These are phyloP conservation scores for Lordiphosa stackelbergi DNA, from an alignment of 1,140 invertebrate genomes.

Conservation along the genomic window DNA sequence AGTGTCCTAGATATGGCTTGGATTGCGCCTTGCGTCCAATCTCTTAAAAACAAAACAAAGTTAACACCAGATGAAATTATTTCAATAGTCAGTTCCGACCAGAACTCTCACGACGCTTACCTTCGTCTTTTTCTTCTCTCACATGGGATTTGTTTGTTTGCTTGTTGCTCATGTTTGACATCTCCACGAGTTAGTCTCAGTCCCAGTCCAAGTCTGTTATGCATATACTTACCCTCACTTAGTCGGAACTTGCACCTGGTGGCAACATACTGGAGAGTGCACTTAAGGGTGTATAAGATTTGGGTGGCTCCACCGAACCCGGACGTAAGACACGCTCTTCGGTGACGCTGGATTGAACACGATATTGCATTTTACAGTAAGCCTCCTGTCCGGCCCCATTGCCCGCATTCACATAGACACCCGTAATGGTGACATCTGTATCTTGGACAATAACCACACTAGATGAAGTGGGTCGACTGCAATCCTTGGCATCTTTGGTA, in stretches of 20 bases:
- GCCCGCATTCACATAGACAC: conserved; percentile 86
- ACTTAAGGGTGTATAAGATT: conserved; percentile 88
- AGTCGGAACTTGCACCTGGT: conserved; percentile 79
- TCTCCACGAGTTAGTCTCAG: no score
- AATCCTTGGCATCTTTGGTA: conserved; percentile 71
- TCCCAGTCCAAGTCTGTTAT: neutral
- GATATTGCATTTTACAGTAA: conserved; percentile 90
- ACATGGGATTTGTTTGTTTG: no score
- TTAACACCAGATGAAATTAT: no score
- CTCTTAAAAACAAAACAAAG: no score
- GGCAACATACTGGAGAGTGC: conserved; percentile 93
- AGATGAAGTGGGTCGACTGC: conserved; percentile 74
- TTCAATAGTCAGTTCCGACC: no score
- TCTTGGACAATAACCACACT: conserved; percentile 87
- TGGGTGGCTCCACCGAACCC: conserved; percentile 88
- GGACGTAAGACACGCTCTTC: conserved; percentile 79
- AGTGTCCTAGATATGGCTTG: no score
- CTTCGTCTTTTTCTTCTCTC: no score
- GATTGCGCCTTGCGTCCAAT: no score
- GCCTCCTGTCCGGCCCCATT: conserved; percentile 88
- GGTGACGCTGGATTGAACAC: conserved; percentile 77
- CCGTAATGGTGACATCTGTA: conserved; percentile 90
- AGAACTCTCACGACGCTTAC: no score
- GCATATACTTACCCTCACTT: conserved; percentile 57
- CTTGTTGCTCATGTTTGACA: no score